Evolutionary conservation across 2,797 vertebrate species (phyloP).

Genomic region (Eospalax fontanierii): DNA sequence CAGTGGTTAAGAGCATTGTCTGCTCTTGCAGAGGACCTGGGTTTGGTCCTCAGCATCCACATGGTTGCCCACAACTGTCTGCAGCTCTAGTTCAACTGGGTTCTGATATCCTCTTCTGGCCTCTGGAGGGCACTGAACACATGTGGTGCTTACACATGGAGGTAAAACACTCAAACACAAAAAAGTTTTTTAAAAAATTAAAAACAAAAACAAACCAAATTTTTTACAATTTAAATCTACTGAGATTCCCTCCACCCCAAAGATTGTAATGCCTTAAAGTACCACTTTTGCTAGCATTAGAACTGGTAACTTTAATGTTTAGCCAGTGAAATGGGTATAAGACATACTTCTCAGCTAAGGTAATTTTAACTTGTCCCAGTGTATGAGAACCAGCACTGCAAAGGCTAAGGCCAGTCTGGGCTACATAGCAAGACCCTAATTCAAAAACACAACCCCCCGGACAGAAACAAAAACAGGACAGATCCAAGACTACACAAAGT

Average conservation of each 20-base stretch:
- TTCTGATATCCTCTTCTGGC: too few relatives aligned
- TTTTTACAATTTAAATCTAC: background rate
- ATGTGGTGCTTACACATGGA: too few relatives aligned
- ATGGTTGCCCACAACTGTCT: too few relatives aligned
- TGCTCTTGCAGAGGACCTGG: too few relatives aligned
- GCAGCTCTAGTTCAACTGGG: too few relatives aligned
- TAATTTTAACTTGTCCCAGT: background rate
- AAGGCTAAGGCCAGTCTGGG: background rate
- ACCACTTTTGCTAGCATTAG: background rate
- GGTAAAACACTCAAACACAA: too few relatives aligned
- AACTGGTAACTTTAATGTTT: background rate
- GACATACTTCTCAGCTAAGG: conserved; percentile 12
- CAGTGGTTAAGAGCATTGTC: too few relatives aligned
- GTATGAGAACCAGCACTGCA: background rate
- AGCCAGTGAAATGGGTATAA: conserved; percentile 11
- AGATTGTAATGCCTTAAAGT: background rate
- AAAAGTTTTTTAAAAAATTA: background rate
- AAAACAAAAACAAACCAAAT: background rate
- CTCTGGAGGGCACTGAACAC: too few relatives aligned
- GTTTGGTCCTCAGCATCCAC: too few relatives aligned
- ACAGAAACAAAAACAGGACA: background rate
- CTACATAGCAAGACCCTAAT: background rate
- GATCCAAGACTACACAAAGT: background rate
- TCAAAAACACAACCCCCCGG: background rate
- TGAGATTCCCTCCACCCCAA: background rate